Evolutionary conservation across 1,140 invertebrate species (phyloP), one percentile per base, ranked within the genome.

Genomic region (Drosophila orosa): DNA sequence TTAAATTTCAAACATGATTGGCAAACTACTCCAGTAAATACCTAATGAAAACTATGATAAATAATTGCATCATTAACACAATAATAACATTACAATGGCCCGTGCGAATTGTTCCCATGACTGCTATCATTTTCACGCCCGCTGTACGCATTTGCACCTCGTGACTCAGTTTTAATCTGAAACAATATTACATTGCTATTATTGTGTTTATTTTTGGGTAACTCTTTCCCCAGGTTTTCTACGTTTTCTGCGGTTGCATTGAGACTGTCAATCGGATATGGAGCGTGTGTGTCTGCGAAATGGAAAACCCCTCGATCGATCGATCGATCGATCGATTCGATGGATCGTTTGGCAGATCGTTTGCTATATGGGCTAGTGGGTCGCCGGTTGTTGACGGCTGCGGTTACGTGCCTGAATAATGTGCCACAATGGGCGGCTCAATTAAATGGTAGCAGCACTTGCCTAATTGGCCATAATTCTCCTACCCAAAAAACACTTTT

Each of bases 391-490:
- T 29, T 35, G 82, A 73, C 78, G 72, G 55, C 39, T 69, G 59
- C 69, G 74, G 85, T 87, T 87, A 84, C 66, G 80, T 80, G 84
- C 75, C 68, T 73, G 73, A 73, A 54, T 35, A 80, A 77, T 78
- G 45, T 74, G 77, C 61, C 63, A 65, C 44, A 50, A 76, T 71
- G 47, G 76, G 56, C 65, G 63, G 63, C 57, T 80, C 56, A 89
- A 78, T 89, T 89, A 74, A 74, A 80, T 81, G 55, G 81, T 78
- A 85, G 78, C 69, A 78, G 63, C 73, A 59, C 76, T 89, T 84
- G 83, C 52, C 77, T 90, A 90, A 89, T 89, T 89, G 85, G 61
- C 80, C 47, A 58, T 79, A 75, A 85, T 80, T 73, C 55, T 58
- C 61, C 47, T 50, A 24, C 37, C 59, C 44, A 52, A 67, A 76